Base-by-base conservation (phyloP, 2,797 vertebrate genomes). In the Phrynocephalus vlangalii region DNA sequence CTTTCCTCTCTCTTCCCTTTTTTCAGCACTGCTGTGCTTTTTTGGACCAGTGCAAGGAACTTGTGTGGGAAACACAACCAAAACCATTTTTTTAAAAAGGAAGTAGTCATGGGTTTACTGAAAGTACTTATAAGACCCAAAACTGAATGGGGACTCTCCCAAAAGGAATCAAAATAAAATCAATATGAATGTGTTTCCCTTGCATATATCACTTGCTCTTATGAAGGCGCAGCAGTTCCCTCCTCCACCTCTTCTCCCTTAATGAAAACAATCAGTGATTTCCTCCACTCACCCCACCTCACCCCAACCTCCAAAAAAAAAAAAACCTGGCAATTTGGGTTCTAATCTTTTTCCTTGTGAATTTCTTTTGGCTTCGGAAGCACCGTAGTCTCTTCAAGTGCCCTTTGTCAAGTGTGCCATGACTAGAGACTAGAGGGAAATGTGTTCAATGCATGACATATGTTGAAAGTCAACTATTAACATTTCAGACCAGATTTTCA, bases 371-470 rank as follows among this genome's bases (percentile, higher is more conserved):
- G 83, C 94, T 94, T 94, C 92, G 93, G 90, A 93, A 92, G 90
- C 90, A 92, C 3, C 87, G 94, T 95, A 94, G 88, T 95, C 93
- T 94, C 93, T 90, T 89, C 73, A 94, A 91, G 86, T 96, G 90
- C 94, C 95, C 91, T 92, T 83, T 89, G 94, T 96, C 94, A 96
- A 84, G 94, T 92, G 95, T 94, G 94, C 94, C 95, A 92, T 91
- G 92, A 93, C 75, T 85, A 6, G 92, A 95, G 93, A 91, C 96
- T 95, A 94, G 92, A 94, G 94, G 94, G 93, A 94, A 94, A 90
- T 95, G 93, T 95, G 94, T 93, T 95, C 94, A 92, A 89, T 90
- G 94, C 90, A 63, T 93, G 95, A 96, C 95, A 96, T 96, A 95
- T 95, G 95, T 92, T 94, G 88, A 94, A 92, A 94, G 86, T 87